Evolutionary conservation across 2,113 vertebrate species (phyloP).

Genomic region (Oreochromis niloticus): DNA sequence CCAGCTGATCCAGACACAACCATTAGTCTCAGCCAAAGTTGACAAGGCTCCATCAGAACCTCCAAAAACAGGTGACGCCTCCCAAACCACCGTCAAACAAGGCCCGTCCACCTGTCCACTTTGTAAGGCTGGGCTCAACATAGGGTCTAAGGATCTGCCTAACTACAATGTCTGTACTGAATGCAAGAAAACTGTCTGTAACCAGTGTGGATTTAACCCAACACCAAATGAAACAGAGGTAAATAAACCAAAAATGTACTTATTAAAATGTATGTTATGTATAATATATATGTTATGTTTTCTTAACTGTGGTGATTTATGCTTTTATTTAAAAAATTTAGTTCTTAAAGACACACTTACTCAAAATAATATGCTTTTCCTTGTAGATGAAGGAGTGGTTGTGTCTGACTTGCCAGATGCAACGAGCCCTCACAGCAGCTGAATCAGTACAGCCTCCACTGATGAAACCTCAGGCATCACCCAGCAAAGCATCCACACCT

Average conservation of each 20-base stretch:
- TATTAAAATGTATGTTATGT: background rate
- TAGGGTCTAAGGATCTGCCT: slow-evolving; percentile 74
- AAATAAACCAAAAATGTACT: slow-evolving; percentile 1
- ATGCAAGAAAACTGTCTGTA: slow-evolving; percentile 87
- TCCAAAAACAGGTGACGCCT: slow-evolving; percentile 23
- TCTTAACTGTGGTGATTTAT: background rate
- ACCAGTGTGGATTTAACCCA: slow-evolving; percentile 92
- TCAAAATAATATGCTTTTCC: slow-evolving; percentile 11
- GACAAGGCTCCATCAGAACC: slow-evolving; percentile 36
- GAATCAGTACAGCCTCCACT: slow-evolving; percentile 59
- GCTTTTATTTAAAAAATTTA: background rate
- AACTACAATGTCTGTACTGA: slow-evolving; percentile 87
- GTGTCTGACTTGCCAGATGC: slow-evolving; percentile 91
- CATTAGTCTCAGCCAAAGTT: slow-evolving; percentile 23
- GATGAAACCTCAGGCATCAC: slow-evolving; percentile 59
- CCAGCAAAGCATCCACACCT: slow-evolving; percentile 51
- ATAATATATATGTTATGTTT: accelerated
- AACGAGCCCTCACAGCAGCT: slow-evolving; percentile 77
- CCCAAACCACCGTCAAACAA: slow-evolving; percentile 24
- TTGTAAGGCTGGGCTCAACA: slow-evolving; percentile 83
- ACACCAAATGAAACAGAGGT: slow-evolving; percentile 80
- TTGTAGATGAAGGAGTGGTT: slow-evolving; percentile 84
- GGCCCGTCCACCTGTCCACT: slow-evolving; percentile 75
- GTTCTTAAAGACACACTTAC: background rate
- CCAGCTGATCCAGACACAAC: slow-evolving; percentile 55